Evolutionary conservation across 2,113 vertebrate genomes (phyloP).

Genomic region (Eurypyga helias): DNA sequence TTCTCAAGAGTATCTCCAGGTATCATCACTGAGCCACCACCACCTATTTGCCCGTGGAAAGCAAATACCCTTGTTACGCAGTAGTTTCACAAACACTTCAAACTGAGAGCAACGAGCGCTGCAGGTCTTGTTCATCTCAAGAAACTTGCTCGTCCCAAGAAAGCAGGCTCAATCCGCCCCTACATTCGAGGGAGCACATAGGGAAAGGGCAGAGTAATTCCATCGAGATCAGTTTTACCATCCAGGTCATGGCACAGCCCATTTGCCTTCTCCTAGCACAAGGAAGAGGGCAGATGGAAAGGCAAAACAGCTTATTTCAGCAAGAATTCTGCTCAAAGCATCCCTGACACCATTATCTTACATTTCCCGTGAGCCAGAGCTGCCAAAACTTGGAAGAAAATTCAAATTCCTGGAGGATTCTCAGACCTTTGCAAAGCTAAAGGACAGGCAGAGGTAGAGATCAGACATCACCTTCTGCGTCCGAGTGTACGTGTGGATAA

Average conservation of each 20-base stretch:
- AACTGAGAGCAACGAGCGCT: fast-evolving
- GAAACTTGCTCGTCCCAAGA: background rate
- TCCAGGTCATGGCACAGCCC: background rate
- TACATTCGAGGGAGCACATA: fast-evolving
- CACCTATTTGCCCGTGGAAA: background rate
- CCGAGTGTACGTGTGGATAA: fast-evolving
- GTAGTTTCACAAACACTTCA: background rate
- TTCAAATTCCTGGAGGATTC: background rate
- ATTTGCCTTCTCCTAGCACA: background rate
- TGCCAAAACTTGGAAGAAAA: background rate
- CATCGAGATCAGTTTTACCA: background rate
- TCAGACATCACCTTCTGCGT: fast-evolving
- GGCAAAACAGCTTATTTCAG: background rate
- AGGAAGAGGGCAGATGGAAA: background rate
- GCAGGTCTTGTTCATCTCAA: background rate
- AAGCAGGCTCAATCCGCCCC: background rate
- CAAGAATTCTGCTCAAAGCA: background rate
- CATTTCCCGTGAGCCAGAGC: background rate
- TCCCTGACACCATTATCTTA: background rate
- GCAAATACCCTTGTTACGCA: background rate
- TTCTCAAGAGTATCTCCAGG: background rate
- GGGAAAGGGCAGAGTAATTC: background rate
- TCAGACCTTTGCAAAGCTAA: background rate
- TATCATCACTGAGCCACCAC: background rate
- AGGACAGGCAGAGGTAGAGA: background rate